Evolutionary conservation across 2,888 invertebrate genomes (phyloP).

Genomic region (Drosophila fulvimacula): DNA sequence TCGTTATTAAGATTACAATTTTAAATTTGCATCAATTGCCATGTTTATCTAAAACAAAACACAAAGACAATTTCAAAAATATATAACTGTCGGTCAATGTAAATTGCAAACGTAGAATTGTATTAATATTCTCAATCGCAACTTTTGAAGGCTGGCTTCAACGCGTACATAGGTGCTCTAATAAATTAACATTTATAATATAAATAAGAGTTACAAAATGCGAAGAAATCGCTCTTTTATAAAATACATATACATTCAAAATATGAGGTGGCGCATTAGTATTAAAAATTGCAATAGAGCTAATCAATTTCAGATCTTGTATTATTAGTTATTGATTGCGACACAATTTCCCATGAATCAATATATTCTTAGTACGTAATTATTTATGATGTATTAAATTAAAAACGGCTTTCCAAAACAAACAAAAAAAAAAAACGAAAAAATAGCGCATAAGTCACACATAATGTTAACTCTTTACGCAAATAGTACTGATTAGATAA

Average conservation of each 20-base stretch:
- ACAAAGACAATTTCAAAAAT: background rate
- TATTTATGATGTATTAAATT: slow-evolving; percentile 17
- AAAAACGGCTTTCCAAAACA: slow-evolving; percentile 15
- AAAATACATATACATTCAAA: slow-evolving; percentile 18
- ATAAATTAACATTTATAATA: slow-evolving; percentile 14
- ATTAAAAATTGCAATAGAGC: slow-evolving; percentile 10
- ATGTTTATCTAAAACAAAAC: slow-evolving; percentile 7
- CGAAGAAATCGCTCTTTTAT: background rate
- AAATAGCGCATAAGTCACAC: slow-evolving; percentile 22
- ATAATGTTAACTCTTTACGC: slow-evolving; percentile 38
- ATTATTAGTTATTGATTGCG: background rate
- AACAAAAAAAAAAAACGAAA: slow-evolving; percentile 16
- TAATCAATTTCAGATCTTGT: slow-evolving; percentile 4
- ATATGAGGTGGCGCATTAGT: background rate
- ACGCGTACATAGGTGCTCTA: slow-evolving; percentile 22
- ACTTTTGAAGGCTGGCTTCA: slow-evolving; percentile 14
- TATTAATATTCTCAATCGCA: background rate
- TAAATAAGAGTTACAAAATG: slow-evolving; percentile 2
- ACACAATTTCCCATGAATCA: background rate
- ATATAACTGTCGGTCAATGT: slow-evolving; percentile 3
- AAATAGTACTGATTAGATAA: slow-evolving; percentile 78
- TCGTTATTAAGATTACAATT: background rate
- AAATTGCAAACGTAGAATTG: slow-evolving; percentile 2
- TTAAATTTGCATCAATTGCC: slow-evolving; percentile 7
- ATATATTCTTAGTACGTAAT: background rate